Conservation (phyloP, 2,888 invertebrate species). For the Drosophila koepferae region DNA sequence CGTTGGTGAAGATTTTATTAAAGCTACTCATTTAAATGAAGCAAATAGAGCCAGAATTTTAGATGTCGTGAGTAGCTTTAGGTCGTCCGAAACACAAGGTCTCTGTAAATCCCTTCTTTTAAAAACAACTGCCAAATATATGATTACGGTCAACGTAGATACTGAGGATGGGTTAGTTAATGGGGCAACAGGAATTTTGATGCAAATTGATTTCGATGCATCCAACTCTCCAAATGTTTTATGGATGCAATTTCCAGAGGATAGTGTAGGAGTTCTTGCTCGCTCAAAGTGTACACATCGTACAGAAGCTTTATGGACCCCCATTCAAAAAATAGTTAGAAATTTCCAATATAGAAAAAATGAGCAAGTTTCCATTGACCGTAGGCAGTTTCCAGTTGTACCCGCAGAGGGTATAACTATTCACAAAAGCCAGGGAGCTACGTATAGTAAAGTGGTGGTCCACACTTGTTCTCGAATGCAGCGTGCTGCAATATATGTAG, state of each 20-base stretch:
- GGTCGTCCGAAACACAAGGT: not conserved
- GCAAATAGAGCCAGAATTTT: not conserved
- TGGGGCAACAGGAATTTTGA: not conserved
- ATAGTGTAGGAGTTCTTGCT: not conserved
- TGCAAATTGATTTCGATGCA: not conserved
- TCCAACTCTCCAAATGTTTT: not conserved
- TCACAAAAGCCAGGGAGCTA: not conserved
- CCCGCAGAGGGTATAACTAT: not conserved
- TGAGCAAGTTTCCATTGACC: not conserved
- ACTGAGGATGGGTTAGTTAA: not conserved
- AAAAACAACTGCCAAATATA: not conserved
- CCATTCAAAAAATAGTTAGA: not conserved
- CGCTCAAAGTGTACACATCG: conserved; percentile 1
- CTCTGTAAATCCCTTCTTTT: not conserved
- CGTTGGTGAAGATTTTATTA: not conserved
- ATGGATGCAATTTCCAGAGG: not conserved
- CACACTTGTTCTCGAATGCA: not conserved
- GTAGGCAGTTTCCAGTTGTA: not conserved
- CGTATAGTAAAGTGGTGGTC: not conserved
- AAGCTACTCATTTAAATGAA: not conserved
- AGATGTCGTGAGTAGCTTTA: too few species aligned
- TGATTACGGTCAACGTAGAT: not conserved
- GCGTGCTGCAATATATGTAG: not conserved
- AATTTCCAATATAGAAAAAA: not conserved
- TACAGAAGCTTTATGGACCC: not conserved